Percentiles rank a stretch among this genome's conserved stretches.
These are phyloP conservation scores for Cirrhinus mrigala DNA, from an alignment of 2,797 vertebrate genomes.

Conservation along the genomic window DNA sequence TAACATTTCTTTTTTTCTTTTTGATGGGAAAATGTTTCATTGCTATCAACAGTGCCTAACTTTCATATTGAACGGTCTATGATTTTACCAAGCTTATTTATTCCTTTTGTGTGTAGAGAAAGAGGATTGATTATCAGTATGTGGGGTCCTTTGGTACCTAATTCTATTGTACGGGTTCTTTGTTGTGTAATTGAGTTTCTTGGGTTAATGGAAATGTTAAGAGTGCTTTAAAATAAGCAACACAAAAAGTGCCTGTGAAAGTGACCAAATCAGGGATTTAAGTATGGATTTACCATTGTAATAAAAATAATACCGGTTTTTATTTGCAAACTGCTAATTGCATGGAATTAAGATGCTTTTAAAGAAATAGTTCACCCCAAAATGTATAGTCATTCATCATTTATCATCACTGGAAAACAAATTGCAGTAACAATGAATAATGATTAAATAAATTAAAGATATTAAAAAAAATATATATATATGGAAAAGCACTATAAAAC, in stretches of 20 bases:
- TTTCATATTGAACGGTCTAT: conserved; percentile 31
- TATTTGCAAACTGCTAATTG: not conserved
- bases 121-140: conserved; percentile 58
- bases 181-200: conserved; percentile 15
- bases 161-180: conserved; percentile 53
- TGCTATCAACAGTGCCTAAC: not conserved
- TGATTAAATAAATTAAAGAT: no score
- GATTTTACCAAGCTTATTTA: conserved; percentile 47
- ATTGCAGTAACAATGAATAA: not conserved
- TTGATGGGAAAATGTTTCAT: conserved; percentile 14
- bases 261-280: conserved; percentile 19
- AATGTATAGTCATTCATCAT: not conserved
- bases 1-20: conserved; percentile 23
- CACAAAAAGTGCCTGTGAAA: not conserved
- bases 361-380: not conserved
- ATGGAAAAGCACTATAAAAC: not conserved
- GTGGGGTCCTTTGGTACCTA: conserved; percentile 50
- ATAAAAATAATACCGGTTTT: not conserved
- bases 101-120: conserved; percentile 57
- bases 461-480: no score
- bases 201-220: conserved; percentile 10
- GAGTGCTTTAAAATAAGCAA: not conserved
- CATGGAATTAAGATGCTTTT: not conserved
- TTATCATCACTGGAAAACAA: not conserved
- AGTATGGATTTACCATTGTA: not conserved